Base-by-base conservation (phyloP, 2,113 vertebrate genomes). In the Neotragus moschatus region DNA sequence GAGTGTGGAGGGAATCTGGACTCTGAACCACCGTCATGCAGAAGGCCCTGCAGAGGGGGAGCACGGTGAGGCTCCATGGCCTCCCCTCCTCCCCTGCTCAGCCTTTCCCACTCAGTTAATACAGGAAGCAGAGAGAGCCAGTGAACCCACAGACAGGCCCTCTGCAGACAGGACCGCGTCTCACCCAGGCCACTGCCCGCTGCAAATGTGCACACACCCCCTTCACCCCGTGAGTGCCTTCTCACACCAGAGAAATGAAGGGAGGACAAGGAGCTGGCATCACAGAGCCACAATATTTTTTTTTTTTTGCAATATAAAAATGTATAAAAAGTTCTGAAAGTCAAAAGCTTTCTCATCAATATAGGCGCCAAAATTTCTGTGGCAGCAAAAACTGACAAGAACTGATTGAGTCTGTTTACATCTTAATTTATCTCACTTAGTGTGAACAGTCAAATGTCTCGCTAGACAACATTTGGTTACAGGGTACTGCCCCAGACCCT, bases 401-500 rank as follows among this genome's bases (percentile, higher is more conserved):
- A 86, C 88, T 81, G 94, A 82, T 47, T 26, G 86, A 85, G 51
- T 92, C 91, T 95, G 88, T 47, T 96, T 84, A 90, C 96, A 90
- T 77, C 94, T 90, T 82, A 63, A 95, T 90, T 94, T 47, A 43
- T 84, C 96, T 97, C 94, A 94, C 91, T 95, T 55, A 73, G 58
- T 26, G 75, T 33, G 88, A 45, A 84, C 0, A 58, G 81, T 66
- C 94, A 55, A 77, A 55, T 49, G 43, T n/a, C 92, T 51, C 70
- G 49, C 77, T 81, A 16, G 80, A 51, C 56, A 70, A 4, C 26
- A 28, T 55, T 19, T 97, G 88, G 91, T 75, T 36, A 55, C 53
- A 79, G 25, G 66, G 73, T 84, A 58, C 49, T 73, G 66, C 47
- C 51, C 86, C 56, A 77, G 63, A 55, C 36, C 90, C 84, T 2